Evolutionary conservation across 2,113 vertebrate genomes (phyloP), one percentile per base, ranked within the genome.

Genomic region (Cryptomyrus ogoouensis): DNA sequence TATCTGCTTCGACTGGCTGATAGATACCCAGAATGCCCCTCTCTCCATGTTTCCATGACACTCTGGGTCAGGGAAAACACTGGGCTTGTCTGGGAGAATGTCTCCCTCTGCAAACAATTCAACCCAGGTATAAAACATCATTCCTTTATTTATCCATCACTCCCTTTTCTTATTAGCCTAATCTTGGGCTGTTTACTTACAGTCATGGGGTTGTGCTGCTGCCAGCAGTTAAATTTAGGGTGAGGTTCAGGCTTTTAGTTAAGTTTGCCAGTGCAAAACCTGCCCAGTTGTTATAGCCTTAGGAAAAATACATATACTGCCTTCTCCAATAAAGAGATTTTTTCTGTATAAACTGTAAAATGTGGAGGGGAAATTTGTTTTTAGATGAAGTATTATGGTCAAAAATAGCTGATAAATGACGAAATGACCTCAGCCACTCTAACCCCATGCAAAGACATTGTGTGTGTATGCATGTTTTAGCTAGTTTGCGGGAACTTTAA

Each of bases 1-100:
- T 87, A 95, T 89, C 94, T 97, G 89, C 92, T 95, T 80, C 94
- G 90, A 90, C 93, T 97, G 89, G 92, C 94, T n/a, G 91, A 93
- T 19, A 92, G 84, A 89, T 90, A 70, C 3, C 90, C 93, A 0
- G 3, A 92, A 12, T 93, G 95, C 90, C 87, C 91, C 31, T 89
- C 52, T 0, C 83, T 96, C 91, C 91, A 15, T 1, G 89, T 91
- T 70, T 89, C 90, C 0, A 93, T 96, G 15, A 92, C 91, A 9
- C 27, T 0, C 5, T 98, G 97, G 97, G 95, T 95, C 56, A 88
- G 70, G 13, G 91, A 92, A 47, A 91, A 84, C 0, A 91, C 91
- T 4, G 90, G 93, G 0, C 1, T 87, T 2, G 53, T 97, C 85
- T 90, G 94, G 13, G 89, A 88, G 0, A 92, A 94, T 92, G 92